Evolutionary conservation across 2,888 invertebrate genomes (phyloP), one percentile per base, ranked within the genome.

Genomic region (Eucriotettix oculatus): DNA sequence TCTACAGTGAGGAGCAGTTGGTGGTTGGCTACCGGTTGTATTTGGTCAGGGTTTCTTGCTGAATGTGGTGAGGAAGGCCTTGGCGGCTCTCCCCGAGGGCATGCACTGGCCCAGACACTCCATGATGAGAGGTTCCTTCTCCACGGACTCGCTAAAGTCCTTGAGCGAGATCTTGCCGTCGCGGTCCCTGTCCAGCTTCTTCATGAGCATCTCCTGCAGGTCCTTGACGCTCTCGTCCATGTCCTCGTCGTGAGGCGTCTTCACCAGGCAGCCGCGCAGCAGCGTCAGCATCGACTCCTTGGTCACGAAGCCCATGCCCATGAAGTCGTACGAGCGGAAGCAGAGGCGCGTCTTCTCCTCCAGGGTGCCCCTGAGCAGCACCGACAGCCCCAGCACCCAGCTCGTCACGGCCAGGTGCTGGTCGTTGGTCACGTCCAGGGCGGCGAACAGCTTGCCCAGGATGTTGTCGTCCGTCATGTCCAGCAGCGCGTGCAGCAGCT

Each of bases 31-130:
- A n/a, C n/a, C n/a, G n/a, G n/a, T n/a, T n/a, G n/a, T n/a, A n/a
- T n/a, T n/a, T n/a, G 29, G 29, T 29, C 7, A 29, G 29, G 48
- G 48, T 9, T 48, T 48, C 48, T 48, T 61, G 10, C 71, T 68
- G 64, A 73, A 71, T 7, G 72, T 70, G 17, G 68, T 69, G 14
- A 71, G 62, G 64, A 74, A 74, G 16, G 71, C 67, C 61, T 70
- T 63, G 16, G 69, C 77, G 0, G 80, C 78, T 0, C 76, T 70
- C 64, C 77, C 72, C 59, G 80, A 79, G 0, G 90, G 90, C 16
- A 90, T 73, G 66, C 87, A 85, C 65, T 82, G 81, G 0, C 90
- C 90, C 54, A 90, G 78, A 53, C 81, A 80, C 69, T 90, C 86
- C 56, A 90, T 68, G 16, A 88, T 71, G 58, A 83, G 76, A 0